These are phyloP conservation scores for Euborellia annulipes DNA, from an alignment of 1,140 invertebrate genomes.

Conservation along the genomic window DNA sequence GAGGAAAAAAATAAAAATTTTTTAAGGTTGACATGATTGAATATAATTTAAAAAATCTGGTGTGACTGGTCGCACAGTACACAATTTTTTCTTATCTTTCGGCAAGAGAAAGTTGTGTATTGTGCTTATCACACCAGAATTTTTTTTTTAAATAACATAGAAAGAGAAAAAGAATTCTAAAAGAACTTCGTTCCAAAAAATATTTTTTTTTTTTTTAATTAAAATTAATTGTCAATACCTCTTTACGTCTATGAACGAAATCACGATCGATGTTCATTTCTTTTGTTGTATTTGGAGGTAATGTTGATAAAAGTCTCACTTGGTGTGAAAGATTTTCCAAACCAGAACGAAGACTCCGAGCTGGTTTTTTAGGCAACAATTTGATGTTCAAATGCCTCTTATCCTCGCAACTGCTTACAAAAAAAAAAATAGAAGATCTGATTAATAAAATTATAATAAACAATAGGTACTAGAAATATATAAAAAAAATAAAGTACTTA, in stretches of 20 bases:
- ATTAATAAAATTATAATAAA: no score
- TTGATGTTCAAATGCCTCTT: slow-evolving; percentile 69
- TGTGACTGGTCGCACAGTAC: no score
- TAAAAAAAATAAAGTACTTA: slow-evolving; percentile 26
- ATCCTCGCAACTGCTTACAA: slow-evolving; percentile 73
- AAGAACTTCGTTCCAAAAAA: no score
- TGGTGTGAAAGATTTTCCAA: slow-evolving; percentile 43
- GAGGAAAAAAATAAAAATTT: slow-evolving; percentile 15
- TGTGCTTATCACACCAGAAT: no score
- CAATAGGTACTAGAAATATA: not conserved
- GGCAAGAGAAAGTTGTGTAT: no score
- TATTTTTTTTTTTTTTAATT: no score
- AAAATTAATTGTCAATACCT: slow-evolving; percentile 28
- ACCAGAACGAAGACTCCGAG: slow-evolving; percentile 55
- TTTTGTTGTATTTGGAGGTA: slow-evolving; percentile 18
- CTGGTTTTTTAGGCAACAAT: slow-evolving; percentile 76
- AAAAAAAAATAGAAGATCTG: no score
- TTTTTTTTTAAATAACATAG: not conserved
- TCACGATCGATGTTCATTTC: slow-evolving; percentile 46
- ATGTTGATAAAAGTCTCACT: no score
- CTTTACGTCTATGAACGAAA: slow-evolving; percentile 52
- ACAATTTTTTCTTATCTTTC: no score
- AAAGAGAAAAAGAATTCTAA: not conserved
- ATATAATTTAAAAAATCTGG: not conserved
- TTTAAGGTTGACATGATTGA: no score